Base-by-base conservation (phyloP, 2,797 vertebrate species). In the Paedocypris micromegethes region DNA sequence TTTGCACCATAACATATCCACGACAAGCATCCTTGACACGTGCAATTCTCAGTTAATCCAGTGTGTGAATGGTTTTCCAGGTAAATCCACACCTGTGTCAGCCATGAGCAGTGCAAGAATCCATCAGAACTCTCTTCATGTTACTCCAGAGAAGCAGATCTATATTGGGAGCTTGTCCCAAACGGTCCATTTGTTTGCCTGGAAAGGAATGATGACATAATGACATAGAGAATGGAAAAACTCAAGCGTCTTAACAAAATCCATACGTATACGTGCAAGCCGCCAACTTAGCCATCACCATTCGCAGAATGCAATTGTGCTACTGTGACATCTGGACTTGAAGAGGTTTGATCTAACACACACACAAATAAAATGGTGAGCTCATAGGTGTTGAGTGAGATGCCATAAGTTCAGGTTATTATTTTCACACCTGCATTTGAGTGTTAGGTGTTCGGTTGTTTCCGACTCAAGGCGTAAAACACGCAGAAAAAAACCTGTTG, bases 151-250 rank as follows among this genome's bases (percentile, higher is more conserved):
- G 77, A 49, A 78, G 83, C 82, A 82, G 84, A 80, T 80, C 86
- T 90, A 92, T 77, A 88, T 75, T 79, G 86, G 86, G 82, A 79
- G 89, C 78, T 85, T 88, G 90, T 83, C 85, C 82, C 83, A 85
- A 73, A 86, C 80, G 78, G 83, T 90, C 92, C 92, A 91, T 89
- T 88, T 89, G 88, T 88, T 88, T 85, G 87, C 92, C 94, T 96
- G 89, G 67, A 84, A 77, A 75, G 66, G 57, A 78, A 84, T 76
- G 58, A 73, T 46, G 54, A 47, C 53, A 56, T 8, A 40, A 39
- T 39, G 39, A 39, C 39, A 42, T 37, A 42, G 60, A 42, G 47
- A 63, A 41, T 43, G 40, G 60, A 51, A 51, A 48, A 50, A 38
- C 40, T 7, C 6, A 45, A 60, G 46, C 52, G 58, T 59, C 42